Conservation (phyloP, 2,888 invertebrate genomes). For the Erannis defoliaria region DNA sequence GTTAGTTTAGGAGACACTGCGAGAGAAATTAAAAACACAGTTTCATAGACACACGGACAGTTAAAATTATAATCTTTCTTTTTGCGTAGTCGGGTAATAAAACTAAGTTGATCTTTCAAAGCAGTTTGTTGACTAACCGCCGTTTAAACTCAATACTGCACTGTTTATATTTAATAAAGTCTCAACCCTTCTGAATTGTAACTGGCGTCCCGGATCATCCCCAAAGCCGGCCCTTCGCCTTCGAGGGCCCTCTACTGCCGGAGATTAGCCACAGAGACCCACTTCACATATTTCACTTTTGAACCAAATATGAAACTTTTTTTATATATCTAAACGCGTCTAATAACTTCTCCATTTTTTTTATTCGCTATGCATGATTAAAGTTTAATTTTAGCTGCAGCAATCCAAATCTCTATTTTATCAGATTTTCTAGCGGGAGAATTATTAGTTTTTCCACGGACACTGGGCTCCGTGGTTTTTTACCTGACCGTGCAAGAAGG, state of each 20-base stretch:
- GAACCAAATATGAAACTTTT: slow-evolving; percentile 10
- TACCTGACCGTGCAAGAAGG: too few species aligned
- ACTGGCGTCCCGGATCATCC: slow-evolving; percentile 9
- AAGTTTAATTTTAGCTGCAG: too few species aligned
- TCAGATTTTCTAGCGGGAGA: too few species aligned
- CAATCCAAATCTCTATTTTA: too few species aligned
- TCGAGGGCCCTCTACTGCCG: slow-evolving; percentile 21
- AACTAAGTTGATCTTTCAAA: too few species aligned
- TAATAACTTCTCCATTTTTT: neutral
- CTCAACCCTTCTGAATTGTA: slow-evolving; percentile 21
- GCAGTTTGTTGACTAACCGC: neutral
- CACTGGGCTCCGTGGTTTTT: too few species aligned
- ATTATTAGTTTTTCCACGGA: too few species aligned
- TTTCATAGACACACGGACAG: too few species aligned
- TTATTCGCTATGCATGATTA: neutral
- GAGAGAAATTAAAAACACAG: too few species aligned
- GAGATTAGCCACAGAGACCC: slow-evolving; percentile 23
- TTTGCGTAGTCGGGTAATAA: too few species aligned
- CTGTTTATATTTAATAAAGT: slow-evolving; percentile 29
- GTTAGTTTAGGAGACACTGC: too few species aligned
- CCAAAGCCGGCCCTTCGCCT: slow-evolving; percentile 9
- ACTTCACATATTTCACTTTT: slow-evolving; percentile 18
- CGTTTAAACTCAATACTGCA: slow-evolving; percentile 1
- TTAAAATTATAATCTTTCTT: too few species aligned
- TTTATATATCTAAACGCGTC: neutral